Conservation (phyloP, 2,797 vertebrate species). For the Synaphobranchus kaupii region DNA sequence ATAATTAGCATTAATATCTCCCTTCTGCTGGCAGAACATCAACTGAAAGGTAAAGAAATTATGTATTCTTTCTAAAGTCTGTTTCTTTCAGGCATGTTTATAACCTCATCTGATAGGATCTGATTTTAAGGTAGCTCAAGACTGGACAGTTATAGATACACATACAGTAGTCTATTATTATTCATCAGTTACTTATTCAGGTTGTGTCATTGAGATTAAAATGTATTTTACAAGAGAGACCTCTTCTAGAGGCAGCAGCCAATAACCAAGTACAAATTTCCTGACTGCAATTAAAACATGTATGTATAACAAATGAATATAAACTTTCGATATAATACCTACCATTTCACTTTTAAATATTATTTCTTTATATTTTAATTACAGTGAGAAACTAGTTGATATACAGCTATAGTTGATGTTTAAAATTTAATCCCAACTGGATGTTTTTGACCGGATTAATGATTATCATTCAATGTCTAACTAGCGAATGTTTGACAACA, state of each 20-base stretch:
- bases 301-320: neutral
- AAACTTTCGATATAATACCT: neutral
- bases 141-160: neutral
- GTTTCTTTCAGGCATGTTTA: neutral
- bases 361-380: neutral
- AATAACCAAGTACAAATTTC: neutral
- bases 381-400: neutral
- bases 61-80: neutral
- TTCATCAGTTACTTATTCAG: neutral
- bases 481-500: neutral
- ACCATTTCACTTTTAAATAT: neutral
- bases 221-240: neutral
- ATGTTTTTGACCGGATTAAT: neutral
- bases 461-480: neutral
- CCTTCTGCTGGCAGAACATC: neutral
- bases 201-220: neutral
- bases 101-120: neutral
- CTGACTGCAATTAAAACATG: neutral
- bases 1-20: neutral
- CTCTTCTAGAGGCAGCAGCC: neutral
- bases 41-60: constrained; percentile 15
- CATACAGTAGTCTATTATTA: neutral
- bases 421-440: neutral
- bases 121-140: neutral
- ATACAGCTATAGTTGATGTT: neutral